Evolutionary conservation across 2,113 vertebrate species (phyloP), one percentile per base, ranked within the genome.

Genomic region (Nannobrachium achirus): DNA sequence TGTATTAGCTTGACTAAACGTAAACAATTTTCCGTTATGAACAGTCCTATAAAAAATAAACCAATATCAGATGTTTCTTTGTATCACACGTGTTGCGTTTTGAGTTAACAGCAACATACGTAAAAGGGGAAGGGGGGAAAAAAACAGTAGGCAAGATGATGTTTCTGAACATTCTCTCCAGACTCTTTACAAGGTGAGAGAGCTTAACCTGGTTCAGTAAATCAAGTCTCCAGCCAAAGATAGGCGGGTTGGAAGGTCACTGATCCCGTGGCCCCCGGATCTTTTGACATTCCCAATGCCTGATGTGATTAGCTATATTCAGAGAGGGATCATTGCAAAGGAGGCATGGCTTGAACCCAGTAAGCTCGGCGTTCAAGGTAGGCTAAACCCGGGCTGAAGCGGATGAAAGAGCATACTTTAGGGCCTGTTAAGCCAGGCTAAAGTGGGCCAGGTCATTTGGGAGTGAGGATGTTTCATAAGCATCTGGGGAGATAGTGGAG

Each of bases 171-270:
- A 39, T 10, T 19, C 13, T 14, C 16, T 42, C 14, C 4, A 59
- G 66, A 53, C 14, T 16, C 49, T 56, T 52, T 40, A 19, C 7
- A 13, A 74, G 70, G 65, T 71, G 76, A 72, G 8, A 39, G 51
- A 46, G 41, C 45, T 71, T 53, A 57, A n/a, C 14, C 41, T 20
- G 73, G 56, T 18, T 46, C 69, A 61, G 66, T 79, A 75, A 78
- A 85, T 83, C 76, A 71, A 57, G 63, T 51, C 69, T 46, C 15
- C 1, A 48, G 59, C 66, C 59, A 66, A 49, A 82, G 77, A 73
- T 69, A 75, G 49, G 62, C 52, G 50, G 75, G 76, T 63, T 46
- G 72, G 5, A 64, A 71, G 87, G 87, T 83, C 78, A 72, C 51
- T 15, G 69, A 78, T 63, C 79, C 11, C 15, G 7, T 53, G 69